Evolutionary conservation across 2,113 vertebrate genomes (phyloP).

Genomic region (Brachionichthys hirsutus): DNA sequence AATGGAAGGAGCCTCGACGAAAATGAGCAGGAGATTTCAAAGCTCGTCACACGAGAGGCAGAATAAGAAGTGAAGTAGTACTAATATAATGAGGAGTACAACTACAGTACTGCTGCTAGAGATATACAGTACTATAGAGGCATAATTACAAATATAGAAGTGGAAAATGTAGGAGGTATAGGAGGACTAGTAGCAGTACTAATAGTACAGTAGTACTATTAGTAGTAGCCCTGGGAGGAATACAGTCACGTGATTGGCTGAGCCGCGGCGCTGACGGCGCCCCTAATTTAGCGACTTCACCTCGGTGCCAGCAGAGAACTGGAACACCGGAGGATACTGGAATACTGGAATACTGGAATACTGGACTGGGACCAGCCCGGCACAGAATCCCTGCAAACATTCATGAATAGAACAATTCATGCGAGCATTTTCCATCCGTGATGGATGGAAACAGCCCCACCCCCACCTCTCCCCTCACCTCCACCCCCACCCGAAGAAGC

Average conservation of each 20-base stretch:
- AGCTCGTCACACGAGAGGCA: too few species aligned
- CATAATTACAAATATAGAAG: too few species aligned
- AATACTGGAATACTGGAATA: conserved; percentile 55
- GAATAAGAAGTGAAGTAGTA: too few species aligned
- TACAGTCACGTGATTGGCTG: conserved; percentile 48
- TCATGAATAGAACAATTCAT: conserved; percentile 65
- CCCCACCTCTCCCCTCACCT: background rate
- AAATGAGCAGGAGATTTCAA: too few species aligned
- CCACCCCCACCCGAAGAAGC: background rate
- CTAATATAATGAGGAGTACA: too few species aligned
- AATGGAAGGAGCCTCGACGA: too few species aligned
- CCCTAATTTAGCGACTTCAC: conserved; percentile 44
- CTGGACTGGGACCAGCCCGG: conserved; percentile 43
- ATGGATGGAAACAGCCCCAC: conserved; percentile 41
- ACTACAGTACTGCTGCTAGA: too few species aligned
- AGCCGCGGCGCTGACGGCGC: conserved; percentile 36
- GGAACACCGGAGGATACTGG: conserved; percentile 41
- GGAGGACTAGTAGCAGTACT: background rate
- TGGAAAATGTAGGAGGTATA: too few species aligned
- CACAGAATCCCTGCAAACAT: conserved; percentile 49
- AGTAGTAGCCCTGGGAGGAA: background rate
- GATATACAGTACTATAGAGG: too few species aligned
- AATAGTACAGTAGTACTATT: background rate
- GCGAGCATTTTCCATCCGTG: conserved; percentile 51
- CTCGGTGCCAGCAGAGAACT: conserved; percentile 36